Conservation (phyloP, 2,888 invertebrate genomes). For the Plagiodera versicolora region DNA sequence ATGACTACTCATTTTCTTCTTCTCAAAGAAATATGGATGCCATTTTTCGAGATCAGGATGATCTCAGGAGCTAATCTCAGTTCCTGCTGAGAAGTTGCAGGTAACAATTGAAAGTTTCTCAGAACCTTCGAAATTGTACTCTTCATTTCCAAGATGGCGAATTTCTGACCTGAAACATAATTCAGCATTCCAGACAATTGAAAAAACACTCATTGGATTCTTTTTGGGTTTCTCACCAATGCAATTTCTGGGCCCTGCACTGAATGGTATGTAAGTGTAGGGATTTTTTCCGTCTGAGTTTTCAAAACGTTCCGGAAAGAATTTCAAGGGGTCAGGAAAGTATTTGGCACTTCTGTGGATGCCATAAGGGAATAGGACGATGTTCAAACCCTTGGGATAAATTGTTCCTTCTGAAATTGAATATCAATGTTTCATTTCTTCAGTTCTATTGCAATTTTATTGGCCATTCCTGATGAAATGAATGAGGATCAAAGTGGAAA, state of each 20-base stretch:
- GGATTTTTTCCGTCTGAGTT: constrained; percentile 52
- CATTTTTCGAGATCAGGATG: constrained; percentile 56
- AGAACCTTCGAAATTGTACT: constrained; percentile 57
- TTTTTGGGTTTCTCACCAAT: too few relatives aligned
- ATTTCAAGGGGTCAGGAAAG: constrained; percentile 60
- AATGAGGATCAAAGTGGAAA: too few relatives aligned
- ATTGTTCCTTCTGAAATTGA: constrained; percentile 34
- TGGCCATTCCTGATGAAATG: too few relatives aligned
- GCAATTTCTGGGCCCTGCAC: constrained; percentile 67
- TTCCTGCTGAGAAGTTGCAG: constrained; percentile 45
- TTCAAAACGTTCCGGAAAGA: constrained; percentile 60
- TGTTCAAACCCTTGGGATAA: constrained; percentile 50
- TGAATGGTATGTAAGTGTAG: constrained; percentile 63
- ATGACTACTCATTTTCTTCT: too few relatives aligned
- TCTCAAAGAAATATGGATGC: constrained; percentile 51
- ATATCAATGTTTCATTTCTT: too few relatives aligned
- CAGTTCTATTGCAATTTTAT: too few relatives aligned
- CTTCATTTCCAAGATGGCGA: constrained; percentile 60
- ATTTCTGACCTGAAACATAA: constrained; percentile 51
- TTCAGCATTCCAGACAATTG: too few relatives aligned
- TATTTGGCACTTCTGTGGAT: constrained; percentile 57
- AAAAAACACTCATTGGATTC: too few relatives aligned
- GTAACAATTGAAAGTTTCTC: constrained; percentile 52
- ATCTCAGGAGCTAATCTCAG: constrained; percentile 55
- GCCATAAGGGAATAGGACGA: constrained; percentile 54